Evolutionary conservation across 1,140 invertebrate genomes (phyloP).

Genomic region (Ceratina calcarata): DNA sequence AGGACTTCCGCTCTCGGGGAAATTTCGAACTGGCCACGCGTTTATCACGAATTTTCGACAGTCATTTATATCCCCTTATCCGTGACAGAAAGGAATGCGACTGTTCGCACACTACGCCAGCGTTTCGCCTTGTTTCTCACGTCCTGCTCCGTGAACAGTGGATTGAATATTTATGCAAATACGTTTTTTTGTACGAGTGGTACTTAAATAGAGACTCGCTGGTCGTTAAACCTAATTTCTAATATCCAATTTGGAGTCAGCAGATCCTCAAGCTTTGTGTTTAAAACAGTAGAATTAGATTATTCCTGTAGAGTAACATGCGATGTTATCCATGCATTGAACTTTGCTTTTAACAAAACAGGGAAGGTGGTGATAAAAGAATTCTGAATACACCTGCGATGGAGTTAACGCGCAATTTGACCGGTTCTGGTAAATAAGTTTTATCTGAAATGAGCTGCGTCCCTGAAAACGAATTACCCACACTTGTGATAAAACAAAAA

Average conservation of each 20-base stretch:
- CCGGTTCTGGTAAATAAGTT: slow-evolving; percentile 36
- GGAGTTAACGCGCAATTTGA: slow-evolving; percentile 33
- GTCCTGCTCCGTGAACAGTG: neutral
- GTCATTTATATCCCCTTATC: slow-evolving; percentile 41
- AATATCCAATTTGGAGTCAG: no score
- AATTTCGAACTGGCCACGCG: slow-evolving; percentile 42
- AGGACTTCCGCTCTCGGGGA: slow-evolving; percentile 37
- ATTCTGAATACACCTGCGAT: slow-evolving; percentile 26
- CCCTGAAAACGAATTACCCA: slow-evolving; percentile 12
- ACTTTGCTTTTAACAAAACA: no score
- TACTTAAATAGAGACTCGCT: no score
- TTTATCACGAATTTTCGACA: slow-evolving; percentile 56
- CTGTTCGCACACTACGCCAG: neutral
- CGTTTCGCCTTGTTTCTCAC: neutral
- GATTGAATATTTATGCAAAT: no score
- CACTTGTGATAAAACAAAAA: neutral
- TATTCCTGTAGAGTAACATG: no score
- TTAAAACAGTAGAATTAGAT: no score
- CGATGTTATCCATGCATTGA: no score
- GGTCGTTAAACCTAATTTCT: no score
- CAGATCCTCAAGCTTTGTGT: no score
- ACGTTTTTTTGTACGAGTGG: no score
- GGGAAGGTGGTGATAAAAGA: slow-evolving; percentile 20
- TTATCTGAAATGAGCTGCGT: slow-evolving; percentile 42
- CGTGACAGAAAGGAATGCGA: slow-evolving; percentile 11